A percentile compares a stretch with the other conserved stretches of the same genome.
phyloP scores from a whole-genome alignment of 2,113 vertebrate genomes.

The Nanorana parkeri region DNA sequence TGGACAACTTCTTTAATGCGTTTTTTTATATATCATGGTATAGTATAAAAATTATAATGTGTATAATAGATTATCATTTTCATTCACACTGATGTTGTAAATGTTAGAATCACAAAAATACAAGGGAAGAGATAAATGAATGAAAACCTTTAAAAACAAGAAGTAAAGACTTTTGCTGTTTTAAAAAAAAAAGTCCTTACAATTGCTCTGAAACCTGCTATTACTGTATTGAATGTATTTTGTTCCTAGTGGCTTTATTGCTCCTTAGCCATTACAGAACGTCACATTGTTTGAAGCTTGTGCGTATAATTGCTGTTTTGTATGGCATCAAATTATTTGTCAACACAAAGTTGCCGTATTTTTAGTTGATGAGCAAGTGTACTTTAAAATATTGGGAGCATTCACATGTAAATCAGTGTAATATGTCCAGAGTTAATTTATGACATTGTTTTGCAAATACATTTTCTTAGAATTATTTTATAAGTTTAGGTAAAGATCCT shows the following conservation, averaged over 20 bases:
- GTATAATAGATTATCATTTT: neutral
- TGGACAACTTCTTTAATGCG: neutral
- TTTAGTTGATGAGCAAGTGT: neutral
- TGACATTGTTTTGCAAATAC: constrained; percentile 62
- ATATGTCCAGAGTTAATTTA: constrained; percentile 67
- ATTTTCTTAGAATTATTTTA: constrained; percentile 67
- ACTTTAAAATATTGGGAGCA: constrained; percentile 3
- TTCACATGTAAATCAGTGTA: constrained; percentile 66
- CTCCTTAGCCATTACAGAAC: neutral
- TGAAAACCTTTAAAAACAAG: too few relatives aligned
- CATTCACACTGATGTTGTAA: neutral
- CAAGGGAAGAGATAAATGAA: too few relatives aligned
- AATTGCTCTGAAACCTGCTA: too few relatives aligned
- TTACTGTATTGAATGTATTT: neutral
- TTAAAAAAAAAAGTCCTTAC: too few relatives aligned
- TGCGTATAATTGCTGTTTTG: neutral
- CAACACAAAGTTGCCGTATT: constrained; percentile 3
- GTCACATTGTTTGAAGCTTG: neutral
- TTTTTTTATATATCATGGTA: constrained; percentile 13
- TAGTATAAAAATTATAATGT: neutral
- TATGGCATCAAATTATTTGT: constrained; percentile 15
- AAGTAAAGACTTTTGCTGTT: too few relatives aligned
- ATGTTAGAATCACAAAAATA: too few relatives aligned
- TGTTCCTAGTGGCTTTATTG: neutral
- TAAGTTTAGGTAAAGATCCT: constrained; percentile 63